phyloP scores from a whole-genome alignment of 92 coral and sea anemone species.

The Umimayanthus kanabou region DNA sequence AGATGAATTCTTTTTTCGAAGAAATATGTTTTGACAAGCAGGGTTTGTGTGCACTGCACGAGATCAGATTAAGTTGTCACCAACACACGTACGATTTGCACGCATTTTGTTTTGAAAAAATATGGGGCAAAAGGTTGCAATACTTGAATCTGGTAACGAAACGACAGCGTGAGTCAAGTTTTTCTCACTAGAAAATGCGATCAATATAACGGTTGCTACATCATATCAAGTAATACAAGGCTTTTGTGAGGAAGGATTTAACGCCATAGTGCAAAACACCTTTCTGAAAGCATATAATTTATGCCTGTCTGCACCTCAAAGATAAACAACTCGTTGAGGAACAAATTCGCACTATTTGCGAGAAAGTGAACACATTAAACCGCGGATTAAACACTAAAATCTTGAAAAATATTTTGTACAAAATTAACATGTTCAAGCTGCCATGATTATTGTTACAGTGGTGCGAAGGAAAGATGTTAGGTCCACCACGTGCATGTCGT shows the following conservation, averaged over 20 bases:
- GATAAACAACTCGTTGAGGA: slow-evolving; percentile 13
- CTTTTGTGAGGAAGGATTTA: background rate
- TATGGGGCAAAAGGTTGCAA: background rate
- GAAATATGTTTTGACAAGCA: background rate
- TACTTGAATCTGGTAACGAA: background rate
- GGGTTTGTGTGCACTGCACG: background rate
- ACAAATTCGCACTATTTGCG: background rate
- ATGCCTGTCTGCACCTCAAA: slow-evolving; percentile 20
- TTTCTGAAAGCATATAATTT: slow-evolving; percentile 1
- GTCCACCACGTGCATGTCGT: background rate
- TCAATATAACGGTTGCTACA: background rate
- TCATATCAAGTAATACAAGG: background rate
- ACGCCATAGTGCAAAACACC: slow-evolving; percentile 9
- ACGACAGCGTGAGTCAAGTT: background rate
- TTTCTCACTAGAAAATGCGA: background rate
- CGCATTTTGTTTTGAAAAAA: background rate
- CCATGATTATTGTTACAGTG: background rate
- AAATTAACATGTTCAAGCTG: too few relatives aligned
- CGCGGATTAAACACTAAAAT: background rate
- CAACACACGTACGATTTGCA: background rate
- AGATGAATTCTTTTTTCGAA: background rate
- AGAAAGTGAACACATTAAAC: background rate
- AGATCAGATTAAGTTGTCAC: background rate
- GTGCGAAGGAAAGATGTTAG: background rate
- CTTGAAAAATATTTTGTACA: background rate